Evolutionary conservation across 2,888 invertebrate species (phyloP).

Genomic region (Ectropis crepuscularia): DNA sequence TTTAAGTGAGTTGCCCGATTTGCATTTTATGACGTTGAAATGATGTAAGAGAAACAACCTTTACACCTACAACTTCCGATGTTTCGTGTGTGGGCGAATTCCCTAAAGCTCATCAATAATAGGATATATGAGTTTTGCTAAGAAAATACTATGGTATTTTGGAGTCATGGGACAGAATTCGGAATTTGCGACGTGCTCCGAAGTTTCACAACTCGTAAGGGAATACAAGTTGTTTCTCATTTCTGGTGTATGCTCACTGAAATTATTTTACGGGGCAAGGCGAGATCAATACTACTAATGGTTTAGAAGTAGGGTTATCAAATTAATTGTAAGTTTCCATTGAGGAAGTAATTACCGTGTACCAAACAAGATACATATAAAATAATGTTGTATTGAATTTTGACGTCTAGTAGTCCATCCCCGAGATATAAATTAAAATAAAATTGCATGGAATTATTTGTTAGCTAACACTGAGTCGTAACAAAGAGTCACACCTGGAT

Average conservation of each 20-base stretch:
- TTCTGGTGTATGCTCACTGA: neutral
- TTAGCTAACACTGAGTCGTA: too few species aligned
- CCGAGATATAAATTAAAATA: too few species aligned
- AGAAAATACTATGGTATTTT: neutral
- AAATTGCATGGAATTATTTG: too few species aligned
- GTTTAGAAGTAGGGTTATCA: neutral
- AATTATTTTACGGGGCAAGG: constrained; percentile 8
- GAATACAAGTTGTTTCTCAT: neutral
- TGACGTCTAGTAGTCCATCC: too few species aligned
- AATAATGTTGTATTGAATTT: too few species aligned
- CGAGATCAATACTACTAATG: neutral
- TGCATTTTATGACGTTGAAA: constrained; percentile 44
- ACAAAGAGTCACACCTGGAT: too few species aligned
- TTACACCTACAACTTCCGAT: constrained; percentile 68
- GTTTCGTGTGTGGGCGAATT: constrained; percentile 55
- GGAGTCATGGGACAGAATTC: neutral
- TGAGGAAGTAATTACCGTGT: neutral
- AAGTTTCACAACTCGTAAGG: constrained; percentile 2
- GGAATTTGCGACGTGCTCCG: neutral
- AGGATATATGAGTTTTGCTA: constrained; percentile 50
- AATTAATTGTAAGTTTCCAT: constrained; percentile 2
- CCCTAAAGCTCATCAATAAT: constrained; percentile 64
- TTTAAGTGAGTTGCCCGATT: constrained; percentile 36
- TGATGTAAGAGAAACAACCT: constrained; percentile 72
- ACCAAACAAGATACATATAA: too few species aligned